Evolutionary conservation across 2,888 invertebrate species (phyloP).

Genomic region (Malthinus seriepunctatus): DNA sequence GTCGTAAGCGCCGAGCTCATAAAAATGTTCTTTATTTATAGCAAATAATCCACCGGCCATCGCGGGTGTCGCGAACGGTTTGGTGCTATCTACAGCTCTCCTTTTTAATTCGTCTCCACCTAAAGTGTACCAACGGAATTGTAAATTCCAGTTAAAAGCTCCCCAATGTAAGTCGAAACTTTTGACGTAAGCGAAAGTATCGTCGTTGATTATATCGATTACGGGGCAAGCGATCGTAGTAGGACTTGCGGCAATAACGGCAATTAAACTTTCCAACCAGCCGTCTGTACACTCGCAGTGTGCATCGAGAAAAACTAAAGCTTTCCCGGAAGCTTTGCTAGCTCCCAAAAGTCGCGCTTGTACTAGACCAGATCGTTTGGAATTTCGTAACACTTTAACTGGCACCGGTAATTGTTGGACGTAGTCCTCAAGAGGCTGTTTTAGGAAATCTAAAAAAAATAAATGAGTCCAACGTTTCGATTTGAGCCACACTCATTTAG

Average conservation of each 20-base stretch:
- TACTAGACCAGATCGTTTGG: constrained; percentile 75
- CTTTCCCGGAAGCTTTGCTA: constrained; percentile 69
- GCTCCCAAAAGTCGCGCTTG: constrained; percentile 83
- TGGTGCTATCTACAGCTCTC: constrained; percentile 65
- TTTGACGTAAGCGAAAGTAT: constrained; percentile 93
- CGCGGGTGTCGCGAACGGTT: constrained; percentile 79
- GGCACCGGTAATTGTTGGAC: constrained; percentile 64
- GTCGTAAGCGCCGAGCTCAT: constrained; percentile 78
- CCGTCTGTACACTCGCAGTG: constrained; percentile 89
- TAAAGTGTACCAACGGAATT: constrained; percentile 82
- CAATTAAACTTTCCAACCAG: constrained; percentile 63
- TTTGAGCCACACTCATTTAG: no score
- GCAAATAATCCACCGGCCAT: constrained; percentile 97
- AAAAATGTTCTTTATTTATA: constrained; percentile 83
- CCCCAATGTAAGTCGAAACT: constrained; percentile 97
- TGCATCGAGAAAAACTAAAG: constrained; percentile 89
- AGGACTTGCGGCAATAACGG: constrained; percentile 61
- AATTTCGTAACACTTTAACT: constrained; percentile 67
- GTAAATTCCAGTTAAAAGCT: constrained; percentile 97
- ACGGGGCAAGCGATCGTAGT: constrained; percentile 78
- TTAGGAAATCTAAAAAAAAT: constrained; percentile 61
- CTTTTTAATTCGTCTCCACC: constrained; percentile 67
- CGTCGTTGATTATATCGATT: constrained; percentile 93
- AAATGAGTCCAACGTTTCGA: no score
- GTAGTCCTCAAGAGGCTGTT: constrained; percentile 68